Base-by-base conservation (phyloP, 2,113 vertebrate species). In the Motacilla alba region DNA sequence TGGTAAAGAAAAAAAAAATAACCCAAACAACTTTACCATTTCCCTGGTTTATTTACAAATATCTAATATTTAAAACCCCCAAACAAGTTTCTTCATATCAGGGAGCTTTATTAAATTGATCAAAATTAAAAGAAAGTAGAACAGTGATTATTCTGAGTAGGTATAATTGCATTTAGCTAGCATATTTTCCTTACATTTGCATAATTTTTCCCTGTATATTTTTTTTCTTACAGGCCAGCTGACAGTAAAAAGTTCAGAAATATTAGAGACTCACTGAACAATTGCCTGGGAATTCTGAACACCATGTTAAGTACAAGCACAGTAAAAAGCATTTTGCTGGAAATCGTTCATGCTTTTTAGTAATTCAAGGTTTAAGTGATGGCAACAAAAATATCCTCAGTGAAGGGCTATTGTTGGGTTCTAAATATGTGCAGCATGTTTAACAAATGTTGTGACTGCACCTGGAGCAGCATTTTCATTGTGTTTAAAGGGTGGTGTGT, bases 21-120 rank as follows among this genome's bases (percentile, higher is more conserved):
- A 22, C 20, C 8, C 4, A 21, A 41, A 60, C 14, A 24, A 9
- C 9, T 37, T 26, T 31, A 33, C 11, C 0, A 11, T 44, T 62
- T 41, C 2, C 12, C 15, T 56, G 5, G 0, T 47, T 85, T 64
- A 19, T 55, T 75, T 82, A 21, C 6, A 82, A 39, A 56, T 58
- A 55, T 13, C 2, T n/a, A 37, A 21, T 28, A 43, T 50, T 39
- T 26, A 0, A 47, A 70, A 30, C 2, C 1, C 3, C 9, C 7
- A 31, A 55, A 35, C 4, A 60, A 13, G 8, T 56, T 85, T 44
- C 15, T 76, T 79, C 2, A 8, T 23, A 31, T 24, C 3, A 44
- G 9, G 6, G 15, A 46, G 3, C 1, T 44, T 39, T 28, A 84
- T 15, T 2, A 44, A 68, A 72, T 13, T 33, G 8, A 31, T 3